phyloP scores from a whole-genome alignment of 2,113 vertebrate species.

The Nothocercus nigrocapillus region DNA sequence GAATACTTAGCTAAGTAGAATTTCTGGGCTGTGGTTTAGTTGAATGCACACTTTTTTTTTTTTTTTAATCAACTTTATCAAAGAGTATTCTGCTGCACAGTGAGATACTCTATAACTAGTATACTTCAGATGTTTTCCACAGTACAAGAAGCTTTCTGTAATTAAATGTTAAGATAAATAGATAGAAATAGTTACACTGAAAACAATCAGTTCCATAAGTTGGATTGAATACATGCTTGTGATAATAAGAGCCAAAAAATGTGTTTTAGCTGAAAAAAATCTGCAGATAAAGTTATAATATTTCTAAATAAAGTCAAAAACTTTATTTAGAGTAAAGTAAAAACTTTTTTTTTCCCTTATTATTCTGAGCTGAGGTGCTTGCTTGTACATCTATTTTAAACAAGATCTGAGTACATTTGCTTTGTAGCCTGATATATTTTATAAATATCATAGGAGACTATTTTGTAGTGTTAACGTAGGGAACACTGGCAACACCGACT shows the following conservation, averaged over 20 bases:
- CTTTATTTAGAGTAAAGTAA: too few species aligned
- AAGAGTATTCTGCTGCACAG: background rate
- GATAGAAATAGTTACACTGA: background rate
- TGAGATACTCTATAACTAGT: background rate
- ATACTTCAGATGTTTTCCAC: background rate
- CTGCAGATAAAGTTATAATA: background rate
- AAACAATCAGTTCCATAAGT: background rate
- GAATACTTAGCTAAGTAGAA: background rate
- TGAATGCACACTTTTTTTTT: background rate
- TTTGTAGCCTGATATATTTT: background rate
- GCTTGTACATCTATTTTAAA: accelerated
- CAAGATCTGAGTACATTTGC: background rate
- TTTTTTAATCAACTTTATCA: background rate
- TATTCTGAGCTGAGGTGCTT: background rate
- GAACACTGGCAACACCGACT: background rate
- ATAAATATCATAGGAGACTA: accelerated
- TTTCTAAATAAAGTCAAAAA: background rate
- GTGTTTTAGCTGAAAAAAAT: background rate
- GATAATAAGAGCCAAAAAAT: background rate
- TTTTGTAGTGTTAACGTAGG: background rate
- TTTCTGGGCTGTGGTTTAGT: background rate
- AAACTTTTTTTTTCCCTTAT: too few species aligned
- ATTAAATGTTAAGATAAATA: background rate
- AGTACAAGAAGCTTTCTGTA: background rate
- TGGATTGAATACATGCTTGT: background rate